phyloP scores from a whole-genome alignment of 2,888 invertebrate species.

The Sphinx pinastri region DNA sequence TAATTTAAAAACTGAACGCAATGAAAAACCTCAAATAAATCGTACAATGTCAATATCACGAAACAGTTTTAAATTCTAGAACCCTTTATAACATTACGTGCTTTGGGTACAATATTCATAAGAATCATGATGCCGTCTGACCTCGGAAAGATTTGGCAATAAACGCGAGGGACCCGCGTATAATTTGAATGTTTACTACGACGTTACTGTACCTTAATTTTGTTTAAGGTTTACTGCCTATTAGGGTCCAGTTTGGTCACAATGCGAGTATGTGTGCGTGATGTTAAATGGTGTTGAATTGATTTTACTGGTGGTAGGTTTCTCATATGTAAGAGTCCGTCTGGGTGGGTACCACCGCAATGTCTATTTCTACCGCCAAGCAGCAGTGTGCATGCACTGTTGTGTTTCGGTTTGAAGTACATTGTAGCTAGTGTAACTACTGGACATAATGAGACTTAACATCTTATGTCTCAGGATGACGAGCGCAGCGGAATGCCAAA shows the following conservation, averaged over 20 bases:
- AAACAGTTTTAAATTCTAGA: constrained; percentile 43
- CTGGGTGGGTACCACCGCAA: no score
- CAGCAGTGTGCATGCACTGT: no score
- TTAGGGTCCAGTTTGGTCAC: constrained; percentile 26
- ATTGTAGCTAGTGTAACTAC: no score
- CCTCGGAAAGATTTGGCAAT: constrained; percentile 54
- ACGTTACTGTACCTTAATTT: constrained; percentile 45
- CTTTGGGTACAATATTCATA: constrained; percentile 54
- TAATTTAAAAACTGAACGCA: background rate
- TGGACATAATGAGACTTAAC: no score
- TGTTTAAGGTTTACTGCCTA: constrained; percentile 39
- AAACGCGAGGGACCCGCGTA: constrained; percentile 44
- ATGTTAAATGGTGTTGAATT: constrained; percentile 27
- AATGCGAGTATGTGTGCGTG: background rate
- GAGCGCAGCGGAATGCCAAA: no score
- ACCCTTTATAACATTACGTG: constrained; percentile 51
- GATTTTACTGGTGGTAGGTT: no score
- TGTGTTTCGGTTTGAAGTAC: no score
- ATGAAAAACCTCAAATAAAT: background rate
- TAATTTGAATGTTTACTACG: constrained; percentile 55
- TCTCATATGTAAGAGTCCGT: no score
- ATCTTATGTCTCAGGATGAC: no score
- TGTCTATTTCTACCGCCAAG: no score
- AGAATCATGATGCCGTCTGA: constrained; percentile 48
- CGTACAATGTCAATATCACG: constrained; percentile 25